phyloP scores from a whole-genome alignment of 30 jellyfish, hydroid and myxozoan genomes.

The Rhopilema esculentum region DNA sequence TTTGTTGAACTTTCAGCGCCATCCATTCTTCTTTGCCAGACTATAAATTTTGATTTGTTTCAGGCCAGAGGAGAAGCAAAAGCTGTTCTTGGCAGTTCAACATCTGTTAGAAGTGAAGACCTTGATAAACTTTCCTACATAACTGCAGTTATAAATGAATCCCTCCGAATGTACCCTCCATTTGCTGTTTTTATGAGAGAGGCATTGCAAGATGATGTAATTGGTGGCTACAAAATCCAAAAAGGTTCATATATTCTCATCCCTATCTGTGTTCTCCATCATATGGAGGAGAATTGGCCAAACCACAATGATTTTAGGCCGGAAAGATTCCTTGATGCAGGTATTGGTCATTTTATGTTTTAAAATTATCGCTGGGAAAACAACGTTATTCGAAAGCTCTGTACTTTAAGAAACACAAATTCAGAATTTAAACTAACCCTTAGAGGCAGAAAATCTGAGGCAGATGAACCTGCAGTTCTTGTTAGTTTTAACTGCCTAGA shows the following conservation, averaged over 20 bases:
- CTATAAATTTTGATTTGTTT: background rate
- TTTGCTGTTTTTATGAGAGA: conserved; percentile 45
- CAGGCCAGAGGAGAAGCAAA: conserved; percentile 59
- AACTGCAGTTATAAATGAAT: conserved; percentile 64
- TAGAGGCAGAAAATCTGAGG: too few relatives aligned
- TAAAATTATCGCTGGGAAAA: too few relatives aligned
- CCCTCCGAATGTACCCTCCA: conserved; percentile 70
- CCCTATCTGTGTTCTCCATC: conserved; percentile 46
- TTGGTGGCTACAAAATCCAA: conserved; percentile 65
- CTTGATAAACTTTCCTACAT: conserved; percentile 48
- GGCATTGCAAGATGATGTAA: conserved; percentile 49
- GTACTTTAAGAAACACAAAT: background rate
- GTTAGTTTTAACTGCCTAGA: background rate
- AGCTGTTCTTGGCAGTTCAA: conserved; percentile 24
- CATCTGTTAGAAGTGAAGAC: background rate
- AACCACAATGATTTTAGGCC: conserved; percentile 56
- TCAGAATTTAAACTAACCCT: too few relatives aligned
- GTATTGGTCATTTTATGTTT: too few relatives aligned
- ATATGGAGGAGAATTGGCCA: conserved; percentile 61
- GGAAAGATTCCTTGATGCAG: conserved; percentile 51
- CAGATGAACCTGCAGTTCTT: too few relatives aligned
- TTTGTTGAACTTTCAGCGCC: too few relatives aligned
- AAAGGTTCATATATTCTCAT: conserved; percentile 52
- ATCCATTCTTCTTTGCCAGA: background rate
- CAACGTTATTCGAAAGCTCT: background rate